A percentile compares a stretch with the other conserved stretches of the same genome.
phyloP scores from a whole-genome alignment of 1,140 invertebrate genomes.

The Zaprionus vittiger region DNA sequence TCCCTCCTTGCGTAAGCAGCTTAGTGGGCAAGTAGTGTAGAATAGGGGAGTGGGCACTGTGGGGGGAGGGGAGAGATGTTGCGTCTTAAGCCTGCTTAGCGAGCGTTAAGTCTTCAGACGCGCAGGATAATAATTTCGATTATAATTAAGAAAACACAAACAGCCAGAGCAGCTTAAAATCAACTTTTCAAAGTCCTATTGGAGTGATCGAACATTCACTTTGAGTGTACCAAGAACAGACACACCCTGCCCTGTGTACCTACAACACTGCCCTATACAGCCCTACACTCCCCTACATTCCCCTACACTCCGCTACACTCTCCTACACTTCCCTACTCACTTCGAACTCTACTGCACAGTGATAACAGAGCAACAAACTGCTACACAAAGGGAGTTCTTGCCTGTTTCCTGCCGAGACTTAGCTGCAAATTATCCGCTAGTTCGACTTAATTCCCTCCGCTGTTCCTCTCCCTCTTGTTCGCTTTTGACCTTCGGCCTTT shows the following conservation, averaged over 20 bases:
- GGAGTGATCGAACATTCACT: not conserved
- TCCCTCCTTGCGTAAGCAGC: conserved; percentile 61
- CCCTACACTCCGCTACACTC: too few relatives aligned
- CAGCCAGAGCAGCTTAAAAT: not conserved
- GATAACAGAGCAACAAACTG: not conserved
- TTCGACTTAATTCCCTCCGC: conserved; percentile 50
- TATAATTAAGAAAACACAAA: not conserved
- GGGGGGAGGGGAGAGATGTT: not conserved
- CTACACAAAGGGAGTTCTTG: not conserved
- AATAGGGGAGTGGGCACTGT: not conserved
- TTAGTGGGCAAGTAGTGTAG: conserved; percentile 20
- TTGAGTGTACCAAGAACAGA: not conserved
- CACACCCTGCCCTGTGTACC: too few relatives aligned
- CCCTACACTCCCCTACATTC: too few relatives aligned
- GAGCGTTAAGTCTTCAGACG: conserved; percentile 46
- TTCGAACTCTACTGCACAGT: not conserved
- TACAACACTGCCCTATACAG: too few relatives aligned
- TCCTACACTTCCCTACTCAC: too few relatives aligned
- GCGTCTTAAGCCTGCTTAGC: conserved; percentile 53
- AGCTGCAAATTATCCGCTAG: conserved; percentile 55
- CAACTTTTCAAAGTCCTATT: not conserved
- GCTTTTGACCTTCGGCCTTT: conserved; percentile 62
- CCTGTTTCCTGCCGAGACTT: conserved; percentile 6
- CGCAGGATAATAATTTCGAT: conserved; percentile 14
- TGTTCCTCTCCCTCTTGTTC: conserved; percentile 31